Evolutionary conservation across 2,888 invertebrate species (phyloP).

Genomic region (Archips xylosteana): DNA sequence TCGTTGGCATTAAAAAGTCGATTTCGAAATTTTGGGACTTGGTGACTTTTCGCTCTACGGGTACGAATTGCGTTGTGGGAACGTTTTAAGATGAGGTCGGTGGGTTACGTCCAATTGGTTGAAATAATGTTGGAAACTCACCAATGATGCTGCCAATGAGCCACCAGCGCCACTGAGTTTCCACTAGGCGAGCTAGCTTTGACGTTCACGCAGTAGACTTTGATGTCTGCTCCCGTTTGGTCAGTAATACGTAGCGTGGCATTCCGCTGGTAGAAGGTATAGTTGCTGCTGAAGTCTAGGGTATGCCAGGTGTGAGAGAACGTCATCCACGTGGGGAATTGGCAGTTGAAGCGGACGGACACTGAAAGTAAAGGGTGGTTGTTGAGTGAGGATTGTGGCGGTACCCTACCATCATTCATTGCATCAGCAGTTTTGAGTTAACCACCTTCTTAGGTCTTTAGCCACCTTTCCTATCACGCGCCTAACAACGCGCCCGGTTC

Average conservation of each 20-base stretch:
- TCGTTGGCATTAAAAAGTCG: too few relatives aligned
- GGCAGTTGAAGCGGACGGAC: conserved; percentile 90
- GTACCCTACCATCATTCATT: too few relatives aligned
- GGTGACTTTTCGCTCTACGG: too few relatives aligned
- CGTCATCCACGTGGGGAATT: conserved; percentile 95
- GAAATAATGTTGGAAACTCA: conserved; percentile 50
- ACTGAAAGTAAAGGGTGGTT: conserved; percentile 78
- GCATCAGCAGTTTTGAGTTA: too few relatives aligned
- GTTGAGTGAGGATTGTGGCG: not conserved
- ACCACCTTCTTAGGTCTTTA: too few relatives aligned
- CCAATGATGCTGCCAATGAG: conserved; percentile 84
- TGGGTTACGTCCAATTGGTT: too few relatives aligned
- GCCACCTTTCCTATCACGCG: too few relatives aligned
- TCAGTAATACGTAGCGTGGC: conserved; percentile 90
- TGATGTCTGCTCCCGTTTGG: conserved; percentile 86
- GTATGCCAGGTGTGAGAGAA: conserved; percentile 95
- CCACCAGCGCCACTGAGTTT: conserved; percentile 83
- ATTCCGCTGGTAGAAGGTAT: conserved; percentile 93
- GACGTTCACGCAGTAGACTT: conserved; percentile 88
- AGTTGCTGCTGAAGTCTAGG: conserved; percentile 93
- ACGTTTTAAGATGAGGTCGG: too few relatives aligned
- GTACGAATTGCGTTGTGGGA: not conserved
- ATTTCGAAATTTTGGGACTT: too few relatives aligned
- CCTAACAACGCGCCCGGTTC: too few relatives aligned
- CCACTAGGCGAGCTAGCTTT: conserved; percentile 83